Base-by-base conservation (phyloP, 2,888 invertebrate species). In the Neoascia interrupta region DNA sequence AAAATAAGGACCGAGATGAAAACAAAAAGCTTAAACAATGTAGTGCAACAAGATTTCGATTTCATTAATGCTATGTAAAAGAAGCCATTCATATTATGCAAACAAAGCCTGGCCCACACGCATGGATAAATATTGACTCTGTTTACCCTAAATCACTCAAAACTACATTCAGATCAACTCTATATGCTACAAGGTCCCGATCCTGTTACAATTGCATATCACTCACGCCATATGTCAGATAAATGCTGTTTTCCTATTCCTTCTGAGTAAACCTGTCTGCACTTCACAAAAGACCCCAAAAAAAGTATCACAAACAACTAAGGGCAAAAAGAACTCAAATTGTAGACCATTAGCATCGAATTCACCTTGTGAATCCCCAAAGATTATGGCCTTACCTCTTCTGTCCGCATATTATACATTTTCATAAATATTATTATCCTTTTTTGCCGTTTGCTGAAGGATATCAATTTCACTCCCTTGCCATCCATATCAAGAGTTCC, bases 291-390 rank as follows among this genome's bases (percentile, higher is more conserved):
- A 5, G 41, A 31, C 53, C 21, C 10, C 28, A 8, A 21, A 15
- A 2, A 49, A 16, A 43, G 8, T 5, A 34, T 13, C 18, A 37
- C 8, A 13, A 28, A 1, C 51, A n/a, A 45, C 41, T 16, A 45
- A 21, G 21, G n/a, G 36, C 54, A 56, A 56, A 51, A 43, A 49
- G 19, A 58, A 37, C 39, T 61, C 49, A 68, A 75, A 75, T 69
- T 63, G 69, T 56, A 51, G 69, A 41, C 75, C 69, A 75, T 75
- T 75, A 75, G 75, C 75, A 69, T 75, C 69, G 49, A 69, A 68
- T 69, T 63, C 56, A 69, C 69, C 69, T 63, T 61, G 61, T 47
- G 51, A 75, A 47, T 75, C 75, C 75, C 75, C 37, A 11, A 49
- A 68, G 60, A 68, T 74, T 69, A 63, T 28, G 56, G 41, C 61